Conservation (phyloP, 2,113 vertebrate genomes). For the Austrofundulus limnaeus region DNA sequence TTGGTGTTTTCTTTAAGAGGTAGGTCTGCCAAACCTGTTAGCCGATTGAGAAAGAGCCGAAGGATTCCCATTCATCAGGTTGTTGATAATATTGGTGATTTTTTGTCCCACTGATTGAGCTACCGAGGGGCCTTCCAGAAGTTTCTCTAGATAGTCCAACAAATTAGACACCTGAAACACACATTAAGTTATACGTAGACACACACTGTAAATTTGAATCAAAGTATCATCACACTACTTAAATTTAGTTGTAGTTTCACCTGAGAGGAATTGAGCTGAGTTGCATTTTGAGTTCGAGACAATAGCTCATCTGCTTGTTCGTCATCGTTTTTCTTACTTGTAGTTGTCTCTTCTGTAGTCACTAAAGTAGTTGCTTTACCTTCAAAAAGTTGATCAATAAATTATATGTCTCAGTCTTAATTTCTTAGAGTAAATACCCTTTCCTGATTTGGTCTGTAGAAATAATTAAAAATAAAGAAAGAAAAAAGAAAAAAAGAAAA, state of each 20-base stretch:
- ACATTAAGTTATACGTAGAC: neutral
- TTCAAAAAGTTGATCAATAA: neutral
- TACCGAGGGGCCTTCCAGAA: constrained; percentile 72
- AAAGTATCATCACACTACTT: neutral
- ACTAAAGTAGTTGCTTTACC: neutral
- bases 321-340: constrained; percentile 10
- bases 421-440: neutral
- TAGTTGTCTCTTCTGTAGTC: neutral
- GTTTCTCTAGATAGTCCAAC: constrained; percentile 78
- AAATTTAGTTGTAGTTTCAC: constrained; percentile 27
- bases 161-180: constrained; percentile 72
- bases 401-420: neutral
- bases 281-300: constrained; percentile 42
- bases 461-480: no score
- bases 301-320: constrained; percentile 47
- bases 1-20: constrained; percentile 3
- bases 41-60: constrained; percentile 74
- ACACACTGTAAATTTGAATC: neutral
- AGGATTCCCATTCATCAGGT: constrained; percentile 77
- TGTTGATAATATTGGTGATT: constrained; percentile 79
- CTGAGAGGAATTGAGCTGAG: constrained; percentile 68
- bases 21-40: constrained; percentile 78
- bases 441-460: neutral
- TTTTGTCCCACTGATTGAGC: constrained; percentile 57
- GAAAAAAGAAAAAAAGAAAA: no score